These are phyloP conservation scores for Enhydra lutris DNA, from an alignment of 2,113 vertebrate genomes.

Conservation along the genomic window DNA sequence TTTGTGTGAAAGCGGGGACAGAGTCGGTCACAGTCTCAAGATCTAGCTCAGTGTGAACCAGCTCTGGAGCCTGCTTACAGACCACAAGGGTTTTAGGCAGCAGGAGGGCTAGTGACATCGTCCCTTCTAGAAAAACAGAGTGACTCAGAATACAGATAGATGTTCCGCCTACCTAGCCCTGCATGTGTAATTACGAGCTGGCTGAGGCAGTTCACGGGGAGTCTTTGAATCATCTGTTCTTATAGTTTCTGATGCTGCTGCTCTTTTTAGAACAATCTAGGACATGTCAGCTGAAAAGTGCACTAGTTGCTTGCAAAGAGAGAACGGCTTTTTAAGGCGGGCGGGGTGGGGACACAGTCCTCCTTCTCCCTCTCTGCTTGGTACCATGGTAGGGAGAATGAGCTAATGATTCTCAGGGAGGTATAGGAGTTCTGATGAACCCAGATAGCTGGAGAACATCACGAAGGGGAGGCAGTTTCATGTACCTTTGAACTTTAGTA, in stretches of 20 bases:
- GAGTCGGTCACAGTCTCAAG: background rate
- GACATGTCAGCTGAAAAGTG: constrained; percentile 22
- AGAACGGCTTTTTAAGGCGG: background rate
- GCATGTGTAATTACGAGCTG: constrained; percentile 17
- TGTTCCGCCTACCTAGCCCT: background rate
- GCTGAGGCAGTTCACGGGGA: background rate
- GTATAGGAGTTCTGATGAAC: background rate
- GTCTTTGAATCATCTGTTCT: constrained; percentile 31
- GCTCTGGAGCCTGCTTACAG: background rate
- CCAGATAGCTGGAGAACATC: background rate
- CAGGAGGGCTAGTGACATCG: background rate
- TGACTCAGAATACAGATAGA: constrained; percentile 59
- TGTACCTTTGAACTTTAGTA: background rate
- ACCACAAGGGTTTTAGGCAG: background rate
- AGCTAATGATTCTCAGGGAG: constrained; percentile 5
- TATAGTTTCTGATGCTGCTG: background rate
- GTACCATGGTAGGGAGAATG: background rate
- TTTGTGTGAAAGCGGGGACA: background rate
- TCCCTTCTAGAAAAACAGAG: constrained; percentile 9
- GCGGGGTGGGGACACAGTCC: background rate
- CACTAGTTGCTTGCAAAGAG: constrained; percentile 5
- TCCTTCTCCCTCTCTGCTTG: background rate
- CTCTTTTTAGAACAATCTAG: constrained; percentile 54
- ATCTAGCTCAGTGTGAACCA: background rate
- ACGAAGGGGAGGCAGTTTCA: background rate